phyloP scores from a whole-genome alignment of 1,140 invertebrate genomes.

The Drosophila guanche region DNA sequence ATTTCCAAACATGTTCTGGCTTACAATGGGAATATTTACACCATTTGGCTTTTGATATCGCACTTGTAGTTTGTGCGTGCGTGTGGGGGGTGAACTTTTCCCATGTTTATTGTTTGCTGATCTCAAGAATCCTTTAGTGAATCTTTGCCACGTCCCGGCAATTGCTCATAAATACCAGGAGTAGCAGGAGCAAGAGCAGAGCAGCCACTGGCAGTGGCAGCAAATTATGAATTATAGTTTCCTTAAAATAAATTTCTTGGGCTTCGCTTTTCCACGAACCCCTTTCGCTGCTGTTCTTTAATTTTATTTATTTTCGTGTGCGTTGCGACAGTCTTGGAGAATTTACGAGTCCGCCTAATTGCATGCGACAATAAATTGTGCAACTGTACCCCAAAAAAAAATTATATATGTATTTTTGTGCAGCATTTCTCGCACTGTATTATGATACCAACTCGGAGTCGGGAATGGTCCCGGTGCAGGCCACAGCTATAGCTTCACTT shows the following conservation, averaged over 20 bases:
- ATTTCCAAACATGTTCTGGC: conserved; percentile 72
- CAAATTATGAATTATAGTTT: conserved; percentile 79
- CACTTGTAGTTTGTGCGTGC: conserved; percentile 17
- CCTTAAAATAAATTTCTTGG: conserved; percentile 61
- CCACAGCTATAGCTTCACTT: not conserved
- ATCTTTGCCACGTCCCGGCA: conserved; percentile 67
- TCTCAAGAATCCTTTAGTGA: conserved; percentile 56
- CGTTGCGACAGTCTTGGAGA: conserved; percentile 49
- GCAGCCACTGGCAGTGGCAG: not conserved
- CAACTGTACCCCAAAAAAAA: conserved; percentile 50
- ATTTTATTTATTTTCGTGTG: conserved; percentile 70
- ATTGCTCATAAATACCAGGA: conserved; percentile 40
- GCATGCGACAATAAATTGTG: conserved; percentile 74
- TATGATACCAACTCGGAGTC: conserved; percentile 2
- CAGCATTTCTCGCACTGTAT: conserved; percentile 56
- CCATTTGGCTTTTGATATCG: conserved; percentile 35
- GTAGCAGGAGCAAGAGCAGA: not conserved
- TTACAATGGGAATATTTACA: conserved; percentile 64
- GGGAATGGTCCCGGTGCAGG: too few species aligned
- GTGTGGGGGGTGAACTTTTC: not conserved
- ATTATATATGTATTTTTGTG: conserved; percentile 47
- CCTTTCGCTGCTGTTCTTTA: conserved; percentile 42
- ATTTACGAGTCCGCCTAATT: conserved; percentile 77
- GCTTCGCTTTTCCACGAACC: conserved; percentile 14
- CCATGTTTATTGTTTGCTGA: conserved; percentile 59